Conservation (phyloP, 1,140 invertebrate species). For the Charaxes varanes region DNA sequence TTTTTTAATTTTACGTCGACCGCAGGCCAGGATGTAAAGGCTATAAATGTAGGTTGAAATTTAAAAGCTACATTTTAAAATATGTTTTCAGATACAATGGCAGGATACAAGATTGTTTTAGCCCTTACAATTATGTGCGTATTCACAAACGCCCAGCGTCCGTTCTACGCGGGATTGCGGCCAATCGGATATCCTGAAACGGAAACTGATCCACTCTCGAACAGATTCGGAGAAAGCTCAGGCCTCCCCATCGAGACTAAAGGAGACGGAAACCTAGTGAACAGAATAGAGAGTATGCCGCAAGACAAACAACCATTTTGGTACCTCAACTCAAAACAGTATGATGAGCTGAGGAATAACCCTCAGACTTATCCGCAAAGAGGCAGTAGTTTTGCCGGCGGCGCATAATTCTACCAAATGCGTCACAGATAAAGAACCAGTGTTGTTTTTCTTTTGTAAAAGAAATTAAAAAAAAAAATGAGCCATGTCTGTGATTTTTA, state of each 20-base stretch:
- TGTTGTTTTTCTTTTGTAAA: too few relatives aligned
- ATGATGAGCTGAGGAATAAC: conserved; percentile 58
- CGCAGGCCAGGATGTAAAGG: too few relatives aligned
- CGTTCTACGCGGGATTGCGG: conserved; percentile 48
- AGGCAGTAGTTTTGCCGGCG: too few relatives aligned
- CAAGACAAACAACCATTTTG: conserved; percentile 75
- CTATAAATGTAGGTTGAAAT: too few relatives aligned
- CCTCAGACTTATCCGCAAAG: conserved; percentile 42
- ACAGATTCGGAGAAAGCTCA: conserved; percentile 41
- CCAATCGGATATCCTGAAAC: conserved; percentile 44
- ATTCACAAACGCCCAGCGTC: conserved; percentile 38
- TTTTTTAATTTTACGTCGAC: too few relatives aligned
- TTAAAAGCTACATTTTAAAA: too few relatives aligned
- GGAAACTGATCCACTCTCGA: conserved; percentile 22
- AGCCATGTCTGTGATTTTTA: too few relatives aligned
- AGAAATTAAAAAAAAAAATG: too few relatives aligned
- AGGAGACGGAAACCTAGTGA: conserved; percentile 65
- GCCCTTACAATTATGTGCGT: conserved; percentile 3
- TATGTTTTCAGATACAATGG: conserved; percentile 10
- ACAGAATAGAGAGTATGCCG: conserved; percentile 70
- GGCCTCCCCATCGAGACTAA: conserved; percentile 57
- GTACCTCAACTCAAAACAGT: conserved; percentile 73
- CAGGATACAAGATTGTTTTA: conserved; percentile 1
- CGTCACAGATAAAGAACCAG: too few relatives aligned
- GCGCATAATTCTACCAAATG: too few relatives aligned